Base-by-base conservation (phyloP, 2,888 invertebrate species). In the Harpagoxenus sublaevis region DNA sequence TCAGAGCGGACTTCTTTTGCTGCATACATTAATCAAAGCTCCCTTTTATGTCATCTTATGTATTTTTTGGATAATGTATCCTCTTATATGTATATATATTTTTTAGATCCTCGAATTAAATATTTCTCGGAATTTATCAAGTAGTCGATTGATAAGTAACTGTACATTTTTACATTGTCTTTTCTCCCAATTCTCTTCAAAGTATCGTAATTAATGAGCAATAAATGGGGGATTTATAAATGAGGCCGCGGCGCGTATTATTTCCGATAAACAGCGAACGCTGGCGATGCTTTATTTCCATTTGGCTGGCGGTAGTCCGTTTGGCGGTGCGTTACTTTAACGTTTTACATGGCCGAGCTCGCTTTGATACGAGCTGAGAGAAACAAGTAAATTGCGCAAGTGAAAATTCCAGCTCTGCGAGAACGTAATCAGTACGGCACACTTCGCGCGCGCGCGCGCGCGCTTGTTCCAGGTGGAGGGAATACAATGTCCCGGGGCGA, bases 401-500 rank as follows among this genome's bases (percentile, higher is more conserved):
- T 84, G 87, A 85, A 86, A 86, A 86, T 88, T 87, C 79, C 85
- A 83, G 70, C 75, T 85, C 83, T 84, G 83, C 62, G 85, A 85
- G 85, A 87, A 84, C 68, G 85, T 88, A 87, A 88, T 87, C 86
- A 78, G 75, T 75, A 63, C 62, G 77, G 77, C 85, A 82, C 70
- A 86, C 82, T 87, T 84, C 78, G 68, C 84, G 83, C 79, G 83
- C 78, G 68, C 84, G 83, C 79, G 83, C 78, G 71, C 71, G 83
- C 75, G 78, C 42, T 75, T 31, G 68, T 83, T 81, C 75, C 70
- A 79, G 78, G 84, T 86, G 83, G 85, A 84, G 86, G 86, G 84
- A 89, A 86, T 86, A 77, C 66, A 73, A 65, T 86, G 73, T 89
- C 91, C 90, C 73, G 79, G 68, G 91, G 92, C 91, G 79, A 89